Evolutionary conservation across 1,140 invertebrate species (phyloP), one percentile per base, ranked within the genome.

Genomic region (Drosophila nannoptera): DNA sequence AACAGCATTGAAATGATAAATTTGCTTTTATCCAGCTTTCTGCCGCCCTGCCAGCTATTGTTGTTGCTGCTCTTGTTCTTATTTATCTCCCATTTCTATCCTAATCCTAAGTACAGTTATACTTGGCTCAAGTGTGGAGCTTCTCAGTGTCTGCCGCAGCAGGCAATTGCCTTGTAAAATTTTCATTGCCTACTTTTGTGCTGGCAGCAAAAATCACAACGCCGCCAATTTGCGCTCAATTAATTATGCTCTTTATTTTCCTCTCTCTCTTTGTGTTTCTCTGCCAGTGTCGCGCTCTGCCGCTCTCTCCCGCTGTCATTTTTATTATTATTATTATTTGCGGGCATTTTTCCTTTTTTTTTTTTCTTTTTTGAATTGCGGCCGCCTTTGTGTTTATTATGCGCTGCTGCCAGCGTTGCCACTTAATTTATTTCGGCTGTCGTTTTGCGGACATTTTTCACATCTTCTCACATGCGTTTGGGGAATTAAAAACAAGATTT

Each of bases 221-320:
- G 55, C 38, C 66, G 71, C 73, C 81, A 83, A 83, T 83, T 83
- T 83, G 80, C 81, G 80, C 80, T 86, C 80, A 83, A 83, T 83
- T 83, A 83, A 83, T 84, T 86, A 80, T 76, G 76, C 59, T 67
- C 62, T 73, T 49, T 56, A 64, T 72, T 71, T 52, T 48, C 33
- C 50, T 29, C 16, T 45, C 40, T 12, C 22, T 36, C 12, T 4
- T 38, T 29, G n/a, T 33, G 22, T 50, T 54, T 9, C 32, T 5
- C 29, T 54, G 45, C 22, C 29, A 43, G 35, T 50, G 45, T 32
- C 7, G 2, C 55, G 45, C 40, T 7, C 33, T 33, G 14, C 16
- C 29, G 1, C 5, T 62, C 11, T 38, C 36, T 38, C 36, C 4
- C 32, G 6, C 35, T 32, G 29, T 29, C n/a, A n/a, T 33, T 50